Conservation (phyloP, 1,140 invertebrate genomes). For the Drosophila pruinosa region DNA sequence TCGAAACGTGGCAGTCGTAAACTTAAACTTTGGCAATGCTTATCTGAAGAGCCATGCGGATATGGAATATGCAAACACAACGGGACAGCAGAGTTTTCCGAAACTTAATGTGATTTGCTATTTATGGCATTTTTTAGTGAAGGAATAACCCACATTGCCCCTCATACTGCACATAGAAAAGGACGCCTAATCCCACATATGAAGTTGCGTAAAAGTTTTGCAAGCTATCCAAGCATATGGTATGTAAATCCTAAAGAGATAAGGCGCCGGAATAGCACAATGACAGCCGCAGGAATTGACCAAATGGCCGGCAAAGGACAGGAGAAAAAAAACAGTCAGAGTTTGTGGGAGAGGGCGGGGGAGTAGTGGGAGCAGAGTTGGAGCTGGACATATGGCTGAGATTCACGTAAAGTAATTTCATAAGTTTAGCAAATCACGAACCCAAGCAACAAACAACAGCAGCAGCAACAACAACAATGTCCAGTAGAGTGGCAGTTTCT, state of each 20-base stretch:
- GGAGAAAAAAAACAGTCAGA: conserved; percentile 23
- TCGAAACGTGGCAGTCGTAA: conserved; percentile 62
- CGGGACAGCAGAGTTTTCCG: conserved; percentile 47
- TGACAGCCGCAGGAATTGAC: conserved; percentile 81
- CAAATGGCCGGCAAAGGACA: conserved; percentile 59
- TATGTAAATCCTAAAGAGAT: conserved; percentile 81
- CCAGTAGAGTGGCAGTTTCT: background rate
- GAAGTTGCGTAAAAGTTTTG: conserved; percentile 77
- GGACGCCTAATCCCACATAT: conserved; percentile 68
- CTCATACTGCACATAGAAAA: background rate
- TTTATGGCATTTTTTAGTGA: conserved; percentile 72
- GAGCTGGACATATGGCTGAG: conserved; percentile 30
- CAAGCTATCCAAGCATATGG: conserved; percentile 31
- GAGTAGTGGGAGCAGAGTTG: background rate
- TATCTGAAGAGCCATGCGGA: conserved; percentile 61
- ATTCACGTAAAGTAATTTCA: conserved; percentile 80
- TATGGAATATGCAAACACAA: conserved; percentile 65
- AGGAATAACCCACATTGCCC: background rate
- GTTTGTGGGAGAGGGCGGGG: background rate
- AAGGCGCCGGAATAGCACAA: conserved; percentile 80
- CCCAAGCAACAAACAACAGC: conserved; percentile 70
- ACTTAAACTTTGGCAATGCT: conserved; percentile 69
- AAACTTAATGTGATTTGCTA: conserved; percentile 80
- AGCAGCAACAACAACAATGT: background rate
- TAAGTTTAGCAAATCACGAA: conserved; percentile 82